Base-by-base conservation (phyloP, 2,113 vertebrate genomes). In the Dromiciops gliroides region DNA sequence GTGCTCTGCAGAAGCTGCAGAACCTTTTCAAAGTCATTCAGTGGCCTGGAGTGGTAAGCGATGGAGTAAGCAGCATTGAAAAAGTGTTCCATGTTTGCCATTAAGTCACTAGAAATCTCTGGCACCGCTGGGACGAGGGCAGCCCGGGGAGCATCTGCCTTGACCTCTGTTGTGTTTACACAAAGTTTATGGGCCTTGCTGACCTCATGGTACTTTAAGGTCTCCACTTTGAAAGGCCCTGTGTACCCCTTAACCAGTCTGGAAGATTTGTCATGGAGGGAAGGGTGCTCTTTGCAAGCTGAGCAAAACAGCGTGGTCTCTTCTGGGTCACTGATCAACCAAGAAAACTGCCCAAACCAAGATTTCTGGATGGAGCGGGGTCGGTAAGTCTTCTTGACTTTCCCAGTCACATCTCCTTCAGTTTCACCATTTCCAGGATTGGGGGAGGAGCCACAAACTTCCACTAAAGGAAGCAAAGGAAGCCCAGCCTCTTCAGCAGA, bases 151-250 rank as follows among this genome's bases (percentile, higher is more conserved):
- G 92, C 5, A 8, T 96, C 96, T 1, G 95, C 96, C 8, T 56
- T 48, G 83, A 93, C 3, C 3, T 94, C 92, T 2, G 89, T 12
- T 0, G 96, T 95, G 91, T 94, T 94, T 75, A 97, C 50, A 3
- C 97, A 97, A n/a, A 98, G 96, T 23, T 95, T 96, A 92, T 97
- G 97, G 1, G 97, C 96, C 60, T 97, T 98, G 96, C 97, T 98
- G 94, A 96, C 95, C 28, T 97, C 97, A 0, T 97, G 97, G 93
- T 98, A 97, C n/a, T 97, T 97, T 91, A 98, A 49, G 50, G 97
- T 97, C 92, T 97, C 97, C 94, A 97, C 97, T 94, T 97, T 97
- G 8, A 98, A 98, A 51, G 97, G 97, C 24, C 97, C 95, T 0
- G 95, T 94, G 75, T 98, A 97, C 26, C 97, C 97, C 0, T 50